phyloP scores from a whole-genome alignment of 2,113 vertebrate species.

The Cheilinus undulatus region DNA sequence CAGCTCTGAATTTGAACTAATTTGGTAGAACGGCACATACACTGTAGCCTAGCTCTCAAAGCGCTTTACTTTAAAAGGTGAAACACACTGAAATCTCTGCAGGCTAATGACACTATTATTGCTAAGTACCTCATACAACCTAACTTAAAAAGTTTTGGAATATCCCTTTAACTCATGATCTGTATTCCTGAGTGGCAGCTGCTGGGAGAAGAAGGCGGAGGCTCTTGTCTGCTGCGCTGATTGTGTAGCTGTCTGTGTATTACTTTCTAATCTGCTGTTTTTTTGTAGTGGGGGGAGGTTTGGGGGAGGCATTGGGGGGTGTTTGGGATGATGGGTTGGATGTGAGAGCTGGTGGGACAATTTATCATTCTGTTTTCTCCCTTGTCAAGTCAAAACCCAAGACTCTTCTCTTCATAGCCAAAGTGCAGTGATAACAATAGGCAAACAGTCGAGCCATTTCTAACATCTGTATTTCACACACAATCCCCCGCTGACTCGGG shows the following conservation, averaged over 20 bases:
- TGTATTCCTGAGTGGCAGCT: conserved; percentile 53
- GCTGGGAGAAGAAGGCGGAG: conserved; percentile 54
- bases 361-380: conserved; percentile 77
- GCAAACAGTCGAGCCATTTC: conserved; percentile 67
- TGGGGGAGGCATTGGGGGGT: conserved; percentile 16
- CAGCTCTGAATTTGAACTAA: no score
- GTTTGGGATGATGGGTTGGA: conserved; percentile 37
- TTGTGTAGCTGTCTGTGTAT: conserved; percentile 65
- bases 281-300: conserved; percentile 48
- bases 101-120: no score
- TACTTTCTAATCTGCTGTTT: conserved; percentile 63
- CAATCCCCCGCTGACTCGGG: conserved; percentile 66
- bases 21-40: no score
- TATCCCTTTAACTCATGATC: conserved; percentile 57
- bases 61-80: no score
- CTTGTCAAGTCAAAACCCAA: conserved; percentile 74
- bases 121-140: no score
- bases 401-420: conserved; percentile 58
- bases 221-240: conserved; percentile 48
- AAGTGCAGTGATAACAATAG: conserved; percentile 65
- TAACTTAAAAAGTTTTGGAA: no score
- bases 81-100: no score
- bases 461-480: conserved; percentile 76
- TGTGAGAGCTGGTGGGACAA: conserved; percentile 73
- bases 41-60: no score